Conservation (phyloP, 1,140 invertebrate genomes). For the Heliconius himera region DNA sequence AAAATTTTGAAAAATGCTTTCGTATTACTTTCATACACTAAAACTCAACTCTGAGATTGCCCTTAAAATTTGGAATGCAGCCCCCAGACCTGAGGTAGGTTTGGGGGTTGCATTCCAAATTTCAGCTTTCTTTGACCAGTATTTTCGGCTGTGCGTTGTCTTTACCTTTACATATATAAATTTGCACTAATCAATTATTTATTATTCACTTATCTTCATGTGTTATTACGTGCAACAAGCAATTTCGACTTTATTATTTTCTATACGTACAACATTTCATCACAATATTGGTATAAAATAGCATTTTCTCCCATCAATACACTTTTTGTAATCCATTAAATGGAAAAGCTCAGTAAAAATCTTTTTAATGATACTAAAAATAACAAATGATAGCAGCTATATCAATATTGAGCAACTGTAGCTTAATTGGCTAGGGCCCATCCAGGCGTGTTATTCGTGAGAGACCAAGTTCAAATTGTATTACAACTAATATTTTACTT, state of each 20-base stretch:
- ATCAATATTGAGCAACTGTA: not conserved
- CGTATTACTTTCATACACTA: no score
- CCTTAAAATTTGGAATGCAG: no score
- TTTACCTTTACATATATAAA: not conserved
- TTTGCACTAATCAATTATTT: not conserved
- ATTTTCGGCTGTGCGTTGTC: no score
- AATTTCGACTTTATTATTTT: no score
- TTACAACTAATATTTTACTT: not conserved
- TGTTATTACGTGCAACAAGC: not conserved
- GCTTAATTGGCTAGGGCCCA: not conserved
- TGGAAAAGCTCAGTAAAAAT: not conserved
- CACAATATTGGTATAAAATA: no score
- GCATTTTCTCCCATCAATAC: no score
- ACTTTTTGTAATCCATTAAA: not conserved
- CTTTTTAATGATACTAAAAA: not conserved
- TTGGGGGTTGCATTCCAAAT: no score
- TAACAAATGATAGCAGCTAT: not conserved
- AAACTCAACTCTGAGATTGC: no score
- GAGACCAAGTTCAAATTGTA: not conserved
- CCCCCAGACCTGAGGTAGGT: no score
- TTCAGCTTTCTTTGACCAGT: no score
- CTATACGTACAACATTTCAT: no score
- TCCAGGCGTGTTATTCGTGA: not conserved
- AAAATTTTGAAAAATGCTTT: no score
- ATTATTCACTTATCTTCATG: not conserved